A percentile compares a stretch with the other conserved stretches of the same genome.
Conservation (phyloP, 2,113 vertebrate genomes). For the Budorcas taxicolor region DNA sequence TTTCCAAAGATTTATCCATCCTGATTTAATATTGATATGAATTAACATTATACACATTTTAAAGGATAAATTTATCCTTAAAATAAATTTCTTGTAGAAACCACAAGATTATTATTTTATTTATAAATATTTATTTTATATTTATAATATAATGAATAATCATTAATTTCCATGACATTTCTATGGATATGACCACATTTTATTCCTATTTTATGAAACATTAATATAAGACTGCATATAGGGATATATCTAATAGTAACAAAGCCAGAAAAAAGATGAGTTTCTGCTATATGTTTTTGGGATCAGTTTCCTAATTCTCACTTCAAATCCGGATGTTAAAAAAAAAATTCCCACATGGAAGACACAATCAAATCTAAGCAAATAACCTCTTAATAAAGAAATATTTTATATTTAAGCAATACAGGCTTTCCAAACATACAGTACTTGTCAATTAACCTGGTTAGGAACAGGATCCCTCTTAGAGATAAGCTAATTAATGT, state of each 20-base stretch:
- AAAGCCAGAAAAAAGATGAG: not conserved
- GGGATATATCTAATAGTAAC: not conserved
- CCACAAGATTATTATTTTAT: not conserved
- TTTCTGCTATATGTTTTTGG: not conserved
- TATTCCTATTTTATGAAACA: conserved; percentile 10
- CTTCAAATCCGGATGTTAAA: not conserved
- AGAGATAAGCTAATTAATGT: conserved; percentile 31
- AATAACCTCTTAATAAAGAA: conserved; percentile 10
- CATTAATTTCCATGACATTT: not conserved
- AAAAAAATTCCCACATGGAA: not conserved
- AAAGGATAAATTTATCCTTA: conserved; percentile 12
- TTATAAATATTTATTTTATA: conserved; percentile 12
- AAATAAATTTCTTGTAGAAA: no score
- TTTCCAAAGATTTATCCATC: not conserved
- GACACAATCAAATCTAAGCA: not conserved
- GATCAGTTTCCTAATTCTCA: conserved; percentile 20
- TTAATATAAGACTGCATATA: not conserved
- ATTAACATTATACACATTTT: not conserved
- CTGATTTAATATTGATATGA: not conserved
- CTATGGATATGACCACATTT: not conserved
- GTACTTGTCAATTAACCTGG: conserved; percentile 11
- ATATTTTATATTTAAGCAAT: not conserved
- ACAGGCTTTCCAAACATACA: not conserved
- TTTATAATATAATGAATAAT: not conserved
- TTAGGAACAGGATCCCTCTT: not conserved